Evolutionary conservation across 2,113 vertebrate genomes (phyloP).

Genomic region (Bolborhynchus lineola): DNA sequence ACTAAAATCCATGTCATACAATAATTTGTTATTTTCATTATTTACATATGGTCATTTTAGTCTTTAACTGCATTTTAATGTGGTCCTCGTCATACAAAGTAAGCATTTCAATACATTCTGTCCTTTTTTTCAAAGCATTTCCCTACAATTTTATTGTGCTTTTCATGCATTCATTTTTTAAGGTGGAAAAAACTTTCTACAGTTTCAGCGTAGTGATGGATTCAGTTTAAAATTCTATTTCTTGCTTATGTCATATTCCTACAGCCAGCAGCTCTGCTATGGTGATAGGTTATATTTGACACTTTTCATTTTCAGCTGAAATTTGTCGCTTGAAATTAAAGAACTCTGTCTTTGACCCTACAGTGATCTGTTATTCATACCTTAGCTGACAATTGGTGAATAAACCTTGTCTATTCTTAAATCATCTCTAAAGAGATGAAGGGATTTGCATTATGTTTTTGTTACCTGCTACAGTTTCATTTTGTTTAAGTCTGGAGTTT

Average conservation of each 20-base stretch:
- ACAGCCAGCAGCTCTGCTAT: not conserved
- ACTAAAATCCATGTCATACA: not conserved
- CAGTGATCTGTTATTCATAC: not conserved
- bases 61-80: not conserved
- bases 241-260: not conserved
- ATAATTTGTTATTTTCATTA: not conserved
- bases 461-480: not conserved
- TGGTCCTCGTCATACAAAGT: not conserved
- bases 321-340: not conserved
- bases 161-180: not conserved
- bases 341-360: not conserved
- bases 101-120: not conserved
- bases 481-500: not conserved
- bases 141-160: not conserved
- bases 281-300: not conserved
- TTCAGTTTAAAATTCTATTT: slow-evolving; percentile 12
- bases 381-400: not conserved
- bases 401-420: not conserved
- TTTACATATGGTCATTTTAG: not conserved
- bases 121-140: not conserved
- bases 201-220: accelerated
- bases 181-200: not conserved
- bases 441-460: not conserved
- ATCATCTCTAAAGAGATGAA: not conserved
- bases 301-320: not conserved